Evolutionary conservation across 2,797 vertebrate genomes (phyloP), one percentile per base, ranked within the genome.

Genomic region (Tokudaia muenninki): DNA sequence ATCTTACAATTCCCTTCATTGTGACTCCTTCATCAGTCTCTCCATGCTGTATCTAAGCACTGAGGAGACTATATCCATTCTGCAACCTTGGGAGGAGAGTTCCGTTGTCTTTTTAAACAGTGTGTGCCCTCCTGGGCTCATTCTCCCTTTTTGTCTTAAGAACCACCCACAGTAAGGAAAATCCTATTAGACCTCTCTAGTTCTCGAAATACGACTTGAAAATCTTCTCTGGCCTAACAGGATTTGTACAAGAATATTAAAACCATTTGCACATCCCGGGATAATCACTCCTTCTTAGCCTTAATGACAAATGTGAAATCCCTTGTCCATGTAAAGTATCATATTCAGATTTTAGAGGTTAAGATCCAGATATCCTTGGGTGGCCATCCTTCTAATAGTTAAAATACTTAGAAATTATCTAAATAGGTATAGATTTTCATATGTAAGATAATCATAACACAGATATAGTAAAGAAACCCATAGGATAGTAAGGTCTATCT

Each of bases 211-310:
- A 86, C 6, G 89, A 61, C 26, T 92, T 67, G 37, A n/a, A 63
- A 94, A 86, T 61, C 59, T 87, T 29, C 84, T 87, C n/a, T 83
- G 24, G 37, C 81, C 84, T 67, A 81, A 83, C 47, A 82, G 13
- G 3, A 65, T 37, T 90, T 93, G 47, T 61, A 72, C 80, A 52
- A 55, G 90, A 92, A 82, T 50, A 87, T 17, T 57, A n/a, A 24
- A 63, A 24, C 2, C 4, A 77, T 34, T 29, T 78, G 31, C 11
- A 87, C 79, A 72, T 92, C 70, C 19, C 24, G 92, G 22, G 22
- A 26, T 67, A 92, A 57, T 86, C 61, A 75, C 55, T 41, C 24
- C 41, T 61, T n/a, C 82, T 87, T 78, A 87, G 52, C 5, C 26
- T 83, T 83, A 72, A 79, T 74, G 55, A 82, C 31, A 81, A 72